Evolutionary conservation across 35 echinoderm and acorn worm species (phyloP), one percentile per base, ranked within the genome.

Genomic region (Heliocidaris tuberculata): DNA sequence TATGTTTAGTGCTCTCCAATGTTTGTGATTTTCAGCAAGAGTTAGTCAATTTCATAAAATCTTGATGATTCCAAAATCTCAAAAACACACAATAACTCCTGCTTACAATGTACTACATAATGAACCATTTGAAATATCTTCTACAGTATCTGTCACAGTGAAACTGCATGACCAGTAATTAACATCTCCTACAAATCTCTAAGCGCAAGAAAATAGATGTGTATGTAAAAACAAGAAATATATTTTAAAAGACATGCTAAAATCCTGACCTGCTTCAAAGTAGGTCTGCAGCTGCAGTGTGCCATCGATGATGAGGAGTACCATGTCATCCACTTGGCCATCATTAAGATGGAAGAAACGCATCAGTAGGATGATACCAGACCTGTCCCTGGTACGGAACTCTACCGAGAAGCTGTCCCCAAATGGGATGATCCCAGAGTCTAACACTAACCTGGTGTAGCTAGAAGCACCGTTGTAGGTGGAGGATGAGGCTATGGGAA

Each of bases 381-480:
- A 94, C 56, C 32, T 13, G 54, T 99, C 98, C 17, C 98, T 93
- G 49, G 98, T 99, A 13, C 97, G 96, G 95, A 97, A 99, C 29
- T 94, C 92, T 9, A 99, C 32, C 27, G 96, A 94, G 94, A 97
- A 99, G 47, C 96, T 48, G 94, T 97, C 96, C 6, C 98, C 98
- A 78, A 97, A 99, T 47, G 96, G 86, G 86, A 99, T 88, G 17
- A 96, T 85, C 0, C 94, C 30, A 27, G 94, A 97, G 86, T 99
- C 97, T 0, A 99, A 31, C 7, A 99, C 93, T 4, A 99, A 78
- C 47, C 96, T 85, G 1, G 94, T 85, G 71, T 93, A 95, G 59
- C 98, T 99, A 54, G 95, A 86, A 19, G 86, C 50, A 13, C 98
- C 98, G 49, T 96, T 94, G 88, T 96, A 99, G 59, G 97, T 99